Percentiles rank a stretch among this genome's conserved stretches.
These are phyloP conservation scores for Hyposoter didymator DNA, from an alignment of 2,888 invertebrate genomes.

Conservation along the genomic window DNA sequence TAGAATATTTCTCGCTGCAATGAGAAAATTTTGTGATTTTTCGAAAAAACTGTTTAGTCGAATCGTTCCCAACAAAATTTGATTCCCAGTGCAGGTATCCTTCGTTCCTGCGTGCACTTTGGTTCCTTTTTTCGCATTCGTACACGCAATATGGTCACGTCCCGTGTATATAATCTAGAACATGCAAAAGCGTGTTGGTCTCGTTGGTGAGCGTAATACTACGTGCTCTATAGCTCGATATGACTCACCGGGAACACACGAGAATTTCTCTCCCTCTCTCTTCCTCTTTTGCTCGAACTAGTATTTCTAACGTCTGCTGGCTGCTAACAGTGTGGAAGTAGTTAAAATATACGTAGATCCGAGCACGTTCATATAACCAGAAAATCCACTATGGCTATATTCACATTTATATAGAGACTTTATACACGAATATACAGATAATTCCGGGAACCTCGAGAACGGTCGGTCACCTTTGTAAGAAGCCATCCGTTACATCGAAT, in stretches of 20 bases:
- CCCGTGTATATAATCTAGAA: conserved; percentile 11
- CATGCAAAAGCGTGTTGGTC: not conserved
- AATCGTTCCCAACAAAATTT: too few species aligned
- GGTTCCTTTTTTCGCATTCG: not conserved
- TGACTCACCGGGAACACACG: conserved; percentile 62
- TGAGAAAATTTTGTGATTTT: too few species aligned
- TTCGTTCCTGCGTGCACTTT: not conserved
- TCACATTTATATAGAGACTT: not conserved
- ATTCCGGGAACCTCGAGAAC: conserved; percentile 63
- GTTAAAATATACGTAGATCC: conserved; percentile 22
- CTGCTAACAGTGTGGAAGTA: not conserved
- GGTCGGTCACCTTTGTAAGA: conserved; percentile 70
- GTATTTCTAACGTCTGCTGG: not conserved
- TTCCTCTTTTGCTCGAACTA: conserved; percentile 28
- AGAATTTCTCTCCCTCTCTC: conserved; percentile 30
- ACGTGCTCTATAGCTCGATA: conserved; percentile 53
- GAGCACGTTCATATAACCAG: conserved; percentile 10
- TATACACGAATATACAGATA: not conserved
- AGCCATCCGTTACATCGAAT: conserved; percentile 66
- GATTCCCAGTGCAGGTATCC: too few species aligned
- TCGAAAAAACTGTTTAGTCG: too few species aligned
- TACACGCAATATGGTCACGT: conserved; percentile 27
- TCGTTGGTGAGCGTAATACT: conserved; percentile 38
- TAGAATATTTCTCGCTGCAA: too few species aligned
- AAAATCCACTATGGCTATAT: not conserved